Base-by-base conservation (phyloP, 2,113 vertebrate species). In the Pygoscelis antarcticus region DNA sequence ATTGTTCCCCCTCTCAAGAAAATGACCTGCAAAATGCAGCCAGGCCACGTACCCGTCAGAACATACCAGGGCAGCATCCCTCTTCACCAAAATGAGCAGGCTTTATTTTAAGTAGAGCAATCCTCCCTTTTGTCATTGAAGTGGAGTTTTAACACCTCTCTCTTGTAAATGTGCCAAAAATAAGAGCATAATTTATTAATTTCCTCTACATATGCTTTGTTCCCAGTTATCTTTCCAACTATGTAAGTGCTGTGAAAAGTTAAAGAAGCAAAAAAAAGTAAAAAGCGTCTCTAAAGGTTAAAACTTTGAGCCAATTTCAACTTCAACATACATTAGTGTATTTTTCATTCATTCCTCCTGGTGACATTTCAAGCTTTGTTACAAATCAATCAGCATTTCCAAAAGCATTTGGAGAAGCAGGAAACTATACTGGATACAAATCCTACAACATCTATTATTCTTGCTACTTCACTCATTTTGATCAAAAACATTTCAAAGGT, bases 351-450 rank as follows among this genome's bases (percentile, higher is more conserved):
- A 68, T 89, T 85, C 68, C 91, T 97, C 85, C 86, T 36, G 57
- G 83, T 90, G 96, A 93, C 95, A 93, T 97, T 96, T 95, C 80
- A 87, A 75, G 95, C 95, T 92, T 93, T 96, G 95, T 90, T 93
- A 90, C 88, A 93, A 95, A 97, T 95, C 94, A 93, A 92, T 95
- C 95, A 93, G 87, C 92, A 69, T 90, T 96, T 97, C 93, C 96
- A 95, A 84, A 95, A 89, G 94, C 80, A 68, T 82, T 91, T 87
- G 94, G 89, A 89, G 86, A 49, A 75, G 92, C 71, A 90, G 80
- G 76, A 78, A 94, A 88, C 60, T 27, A 18, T 7, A 47, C 82
- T 40, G 76, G 83, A 62, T 84, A 78, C 76, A 90, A 90, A 97
- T 89, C 76, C 90, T 93, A 20, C 71, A 83, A 58, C 80, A 74